These are phyloP conservation scores for Telmatherina bonti DNA, from an alignment of 2,797 vertebrate species.

Conservation along the genomic window DNA sequence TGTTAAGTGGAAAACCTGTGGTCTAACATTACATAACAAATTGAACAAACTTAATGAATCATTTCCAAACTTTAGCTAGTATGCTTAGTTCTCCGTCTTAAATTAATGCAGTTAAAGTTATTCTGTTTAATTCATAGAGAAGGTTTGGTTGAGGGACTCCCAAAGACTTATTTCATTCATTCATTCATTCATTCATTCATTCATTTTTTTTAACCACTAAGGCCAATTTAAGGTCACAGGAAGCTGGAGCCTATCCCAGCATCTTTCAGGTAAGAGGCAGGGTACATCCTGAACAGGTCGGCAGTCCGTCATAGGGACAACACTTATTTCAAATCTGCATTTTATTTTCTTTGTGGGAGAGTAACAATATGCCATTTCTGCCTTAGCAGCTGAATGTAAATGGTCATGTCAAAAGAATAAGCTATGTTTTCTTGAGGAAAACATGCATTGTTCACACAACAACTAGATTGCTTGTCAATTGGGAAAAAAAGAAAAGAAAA, in stretches of 20 bases:
- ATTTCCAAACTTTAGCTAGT: neutral
- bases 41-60: neutral
- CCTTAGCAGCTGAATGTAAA: neutral
- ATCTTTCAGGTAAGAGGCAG: too few species aligned
- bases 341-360: neutral
- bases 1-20: too few species aligned
- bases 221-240: too few species aligned
- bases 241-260: too few species aligned
- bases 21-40: constrained; percentile 1
- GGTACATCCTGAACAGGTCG: too few species aligned
- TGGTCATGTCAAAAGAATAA: neutral
- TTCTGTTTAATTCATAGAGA: neutral
- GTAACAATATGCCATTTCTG: neutral
- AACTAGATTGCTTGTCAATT: neutral
- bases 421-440: too few species aligned
- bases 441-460: constrained; percentile 4
- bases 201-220: too few species aligned
- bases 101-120: neutral
- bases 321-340: neutral
- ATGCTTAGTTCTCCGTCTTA: neutral
- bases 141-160: neutral
- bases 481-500: neutral
- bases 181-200: too few species aligned
- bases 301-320: too few species aligned
- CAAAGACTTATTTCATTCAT: too few species aligned